A percentile compares a stretch with the other conserved stretches of the same genome.
These are phyloP conservation scores for Stegophylla sp. DNA, from an alignment of 2,888 invertebrate species.

Conservation along the genomic window DNA sequence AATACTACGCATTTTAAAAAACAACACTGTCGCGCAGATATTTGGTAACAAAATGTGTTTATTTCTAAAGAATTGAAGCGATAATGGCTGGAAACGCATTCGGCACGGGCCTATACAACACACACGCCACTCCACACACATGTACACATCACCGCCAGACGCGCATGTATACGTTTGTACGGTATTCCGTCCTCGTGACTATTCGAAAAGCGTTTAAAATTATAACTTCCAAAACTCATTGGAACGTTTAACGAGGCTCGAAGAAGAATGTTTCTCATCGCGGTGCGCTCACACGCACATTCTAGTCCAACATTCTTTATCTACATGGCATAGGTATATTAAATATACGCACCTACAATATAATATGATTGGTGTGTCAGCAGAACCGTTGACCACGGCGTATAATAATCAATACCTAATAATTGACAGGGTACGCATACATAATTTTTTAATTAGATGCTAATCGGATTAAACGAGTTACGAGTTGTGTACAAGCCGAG, in stretches of 20 bases:
- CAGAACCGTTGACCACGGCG: neutral
- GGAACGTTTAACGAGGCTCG: constrained; percentile 18
- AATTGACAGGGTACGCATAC: constrained; percentile 28
- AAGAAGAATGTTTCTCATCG: constrained; percentile 36
- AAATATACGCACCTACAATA: neutral
- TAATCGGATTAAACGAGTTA: constrained; percentile 52
- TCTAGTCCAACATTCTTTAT: constrained; percentile 39
- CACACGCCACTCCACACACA: too few relatives aligned
- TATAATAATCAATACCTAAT: constrained; percentile 51
- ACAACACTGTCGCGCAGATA: too few relatives aligned
- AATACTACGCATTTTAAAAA: too few relatives aligned
- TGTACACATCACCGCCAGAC: too few relatives aligned
- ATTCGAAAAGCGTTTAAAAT: constrained; percentile 28
- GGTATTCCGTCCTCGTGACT: neutral
- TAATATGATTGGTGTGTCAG: constrained; percentile 7
- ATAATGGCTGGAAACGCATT: too few relatives aligned
- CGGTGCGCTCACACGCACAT: constrained; percentile 12
- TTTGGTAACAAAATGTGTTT: too few relatives aligned
- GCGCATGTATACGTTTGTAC: too few relatives aligned
- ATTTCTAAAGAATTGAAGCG: too few relatives aligned
- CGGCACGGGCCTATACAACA: too few relatives aligned
- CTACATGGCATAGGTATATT: neutral
- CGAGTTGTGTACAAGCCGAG: neutral
- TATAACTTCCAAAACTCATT: constrained; percentile 37
- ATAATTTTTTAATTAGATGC: constrained; percentile 48